phyloP scores from a whole-genome alignment of 2,888 invertebrate species.

The Heteromyza rotundicornis region DNA sequence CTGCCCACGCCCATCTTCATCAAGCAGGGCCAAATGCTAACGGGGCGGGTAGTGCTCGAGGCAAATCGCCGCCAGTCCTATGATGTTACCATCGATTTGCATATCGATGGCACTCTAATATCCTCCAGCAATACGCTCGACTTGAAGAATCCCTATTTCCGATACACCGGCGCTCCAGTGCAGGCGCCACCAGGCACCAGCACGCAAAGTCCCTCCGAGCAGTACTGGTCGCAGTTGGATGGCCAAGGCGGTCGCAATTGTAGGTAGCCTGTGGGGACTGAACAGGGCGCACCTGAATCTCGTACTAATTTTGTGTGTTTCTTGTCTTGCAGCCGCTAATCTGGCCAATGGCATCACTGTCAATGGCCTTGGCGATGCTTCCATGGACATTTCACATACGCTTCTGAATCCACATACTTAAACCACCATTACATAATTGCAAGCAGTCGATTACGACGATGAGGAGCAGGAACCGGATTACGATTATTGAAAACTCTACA shows the following conservation, averaged over 20 bases:
- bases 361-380: slow-evolving; percentile 75
- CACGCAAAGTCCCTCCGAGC: slow-evolving; percentile 90
- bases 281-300: slow-evolving; percentile 12
- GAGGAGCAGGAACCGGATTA: neutral
- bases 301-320: slow-evolving; percentile 14
- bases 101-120: slow-evolving; percentile 85
- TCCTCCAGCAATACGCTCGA: slow-evolving; percentile 92
- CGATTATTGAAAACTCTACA: slow-evolving; percentile 17
- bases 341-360: slow-evolving; percentile 79
- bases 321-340: slow-evolving; percentile 66
- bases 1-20: slow-evolving; percentile 92
- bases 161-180: slow-evolving; percentile 92
- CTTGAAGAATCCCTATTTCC: slow-evolving; percentile 97
- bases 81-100: slow-evolving; percentile 95
- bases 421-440: slow-evolving; percentile 2
- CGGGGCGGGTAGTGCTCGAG: slow-evolving; percentile 84
- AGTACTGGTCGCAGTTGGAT: slow-evolving; percentile 87
- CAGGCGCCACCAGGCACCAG: slow-evolving; percentile 92
- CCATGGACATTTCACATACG: slow-evolving; percentile 71
- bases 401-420: slow-evolving; percentile 52
- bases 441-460: slow-evolving; percentile 1
- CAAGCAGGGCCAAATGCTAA: slow-evolving; percentile 89
- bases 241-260: slow-evolving; percentile 67
- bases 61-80: slow-evolving; percentile 98
- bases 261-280: slow-evolving; percentile 34